Percentiles rank a stretch among this genome's conserved stretches.
These are phyloP conservation scores for Leucozona laternaria DNA, from an alignment of 2,888 invertebrate species.

Conservation along the genomic window DNA sequence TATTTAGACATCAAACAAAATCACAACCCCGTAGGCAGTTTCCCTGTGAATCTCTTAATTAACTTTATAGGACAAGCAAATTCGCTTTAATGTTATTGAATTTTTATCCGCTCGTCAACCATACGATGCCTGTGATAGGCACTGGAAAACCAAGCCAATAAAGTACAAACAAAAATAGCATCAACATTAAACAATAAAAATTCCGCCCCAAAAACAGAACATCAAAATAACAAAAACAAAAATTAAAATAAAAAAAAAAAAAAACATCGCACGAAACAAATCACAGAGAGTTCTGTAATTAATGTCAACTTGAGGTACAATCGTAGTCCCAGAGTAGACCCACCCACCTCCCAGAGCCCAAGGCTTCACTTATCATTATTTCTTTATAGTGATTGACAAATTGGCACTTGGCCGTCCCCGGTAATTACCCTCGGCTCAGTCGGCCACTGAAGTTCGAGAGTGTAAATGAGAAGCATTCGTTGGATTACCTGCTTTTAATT, in stretches of 20 bases:
- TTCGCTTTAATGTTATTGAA: neutral
- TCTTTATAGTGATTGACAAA: constrained; percentile 79
- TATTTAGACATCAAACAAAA: constrained; percentile 13
- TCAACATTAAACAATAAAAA: constrained; percentile 30
- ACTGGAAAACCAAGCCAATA: neutral
- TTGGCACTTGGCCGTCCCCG: constrained; percentile 74
- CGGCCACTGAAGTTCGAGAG: constrained; percentile 31
- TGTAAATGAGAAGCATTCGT: constrained; percentile 60
- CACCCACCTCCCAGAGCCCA: constrained; percentile 20
- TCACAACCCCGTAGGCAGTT: neutral
- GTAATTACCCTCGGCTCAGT: constrained; percentile 54
- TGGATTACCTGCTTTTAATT: constrained; percentile 66
- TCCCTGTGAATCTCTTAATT: neutral
- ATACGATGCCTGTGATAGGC: constrained; percentile 2
- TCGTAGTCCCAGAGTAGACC: constrained; percentile 2
- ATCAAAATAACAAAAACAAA: neutral
- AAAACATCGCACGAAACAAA: constrained; percentile 51
- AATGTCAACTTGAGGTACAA: constrained; percentile 65
- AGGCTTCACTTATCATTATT: constrained; percentile 68
- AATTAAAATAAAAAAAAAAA: too few relatives aligned
- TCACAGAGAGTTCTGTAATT: constrained; percentile 67
- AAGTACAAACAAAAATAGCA: neutral
- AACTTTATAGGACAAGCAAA: neutral
- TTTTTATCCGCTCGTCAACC: neutral
- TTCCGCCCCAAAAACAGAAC: constrained; percentile 27